These are phyloP conservation scores for Lamellibrachia luymesi DNA, from an alignment of 1,140 invertebrate species.

Conservation along the genomic window DNA sequence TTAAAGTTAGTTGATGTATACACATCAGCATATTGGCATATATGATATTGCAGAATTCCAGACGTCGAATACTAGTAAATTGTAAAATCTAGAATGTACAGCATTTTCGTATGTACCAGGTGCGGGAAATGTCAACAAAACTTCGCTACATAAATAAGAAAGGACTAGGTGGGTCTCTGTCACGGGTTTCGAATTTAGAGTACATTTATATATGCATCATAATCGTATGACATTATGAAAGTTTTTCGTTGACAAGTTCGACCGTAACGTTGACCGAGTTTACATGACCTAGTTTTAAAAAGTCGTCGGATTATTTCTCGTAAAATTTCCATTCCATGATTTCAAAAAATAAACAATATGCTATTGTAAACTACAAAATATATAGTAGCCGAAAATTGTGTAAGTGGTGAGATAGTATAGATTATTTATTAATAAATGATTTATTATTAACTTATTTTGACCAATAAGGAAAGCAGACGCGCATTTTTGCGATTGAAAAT, in stretches of 20 bases:
- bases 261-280: neutral
- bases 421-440: neutral
- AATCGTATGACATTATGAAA: neutral
- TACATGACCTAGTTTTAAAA: neutral
- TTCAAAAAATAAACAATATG: neutral
- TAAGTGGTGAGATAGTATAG: neutral
- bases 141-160: too few species aligned
- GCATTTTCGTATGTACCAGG: too few species aligned
- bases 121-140: too few species aligned
- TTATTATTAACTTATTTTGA: neutral
- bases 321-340: neutral
- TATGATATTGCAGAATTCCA: too few species aligned
- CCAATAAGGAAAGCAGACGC: neutral
- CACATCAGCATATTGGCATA: too few species aligned
- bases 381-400: neutral
- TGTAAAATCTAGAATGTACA: too few species aligned
- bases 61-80: too few species aligned
- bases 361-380: neutral
- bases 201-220: too few species aligned
- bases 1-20: too few species aligned
- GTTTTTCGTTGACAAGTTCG: neutral
- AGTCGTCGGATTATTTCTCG: neutral
- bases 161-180: too few species aligned
- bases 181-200: too few species aligned
- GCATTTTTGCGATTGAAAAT: constrained; percentile 10